Base-by-base conservation (phyloP, 2,113 vertebrate species). In the Gallinago paraguaiae region DNA sequence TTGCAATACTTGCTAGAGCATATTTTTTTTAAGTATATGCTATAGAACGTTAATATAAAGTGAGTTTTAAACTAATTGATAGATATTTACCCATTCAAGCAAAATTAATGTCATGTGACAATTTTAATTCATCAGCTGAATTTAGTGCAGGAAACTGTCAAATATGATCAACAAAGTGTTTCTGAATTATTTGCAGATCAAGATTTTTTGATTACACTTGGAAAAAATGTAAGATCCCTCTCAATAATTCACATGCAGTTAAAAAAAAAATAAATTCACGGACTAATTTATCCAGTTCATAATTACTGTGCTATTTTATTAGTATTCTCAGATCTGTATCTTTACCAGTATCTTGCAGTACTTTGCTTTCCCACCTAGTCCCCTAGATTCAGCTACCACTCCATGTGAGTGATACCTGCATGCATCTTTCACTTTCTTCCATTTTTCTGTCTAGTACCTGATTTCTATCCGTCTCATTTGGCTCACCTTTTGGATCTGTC, bases 81-180 rank as follows among this genome's bases (percentile, higher is more conserved):
- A 76, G 17, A 6, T 83, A 83, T 90, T 86, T 86, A 79, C 18
- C 23, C 37, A 31, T 74, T 92, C 61, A 57, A 16, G 65, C 41
- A 91, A 89, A 91, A 91, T 24, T 84, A 79, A 91, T 81, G 14
- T 59, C 74, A 51, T 54, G 13, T 82, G 83, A 50, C 59, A 88
- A 64, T 84, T 86, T 30, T 84, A 92, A 94, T 92, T 94, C 71
- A 71, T 59, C 51, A 88, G 10, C 30, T 72, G 61, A 86, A 14
- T 79, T 89, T 91, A 86, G 27, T 91, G 37, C 43, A 82, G 48
- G 48, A 87, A 86, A 63, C 70, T 76, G 74, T 75, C 81, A 95
- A 86, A 94, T 63, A 56, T 56, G 37, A 64, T 91, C 65, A 82
- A 57, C 35, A 56, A 75, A 86, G 9, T 71, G 39, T 14, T 84